Percentiles rank a stretch among this genome's conserved stretches.
phyloP scores from a whole-genome alignment of 2,113 vertebrate genomes.

The Lonchura striata region DNA sequence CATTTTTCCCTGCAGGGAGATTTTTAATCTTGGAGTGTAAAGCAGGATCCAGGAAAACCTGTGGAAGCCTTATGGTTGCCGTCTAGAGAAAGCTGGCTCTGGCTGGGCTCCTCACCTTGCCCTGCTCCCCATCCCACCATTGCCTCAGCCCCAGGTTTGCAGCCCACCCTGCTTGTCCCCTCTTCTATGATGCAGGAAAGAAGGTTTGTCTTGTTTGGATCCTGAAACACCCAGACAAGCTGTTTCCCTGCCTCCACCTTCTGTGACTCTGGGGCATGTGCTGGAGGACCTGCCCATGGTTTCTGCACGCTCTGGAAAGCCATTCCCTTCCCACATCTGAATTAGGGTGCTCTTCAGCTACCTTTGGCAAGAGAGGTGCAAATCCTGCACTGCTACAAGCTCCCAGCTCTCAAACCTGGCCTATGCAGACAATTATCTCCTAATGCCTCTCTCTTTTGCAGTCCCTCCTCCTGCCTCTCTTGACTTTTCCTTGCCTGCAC shows the following conservation, averaged over 20 bases:
- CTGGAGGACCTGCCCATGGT: background rate
- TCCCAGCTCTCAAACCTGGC: background rate
- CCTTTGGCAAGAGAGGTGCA: background rate
- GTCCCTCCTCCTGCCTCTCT: background rate
- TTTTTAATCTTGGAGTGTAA: conserved; percentile 18
- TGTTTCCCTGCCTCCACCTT: background rate
- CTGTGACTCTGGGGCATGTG: fast-evolving
- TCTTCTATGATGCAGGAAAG: fast-evolving
- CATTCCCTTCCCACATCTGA: background rate
- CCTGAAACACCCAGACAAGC: background rate
- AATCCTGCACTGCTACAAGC: background rate
- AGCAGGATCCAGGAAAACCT: background rate
- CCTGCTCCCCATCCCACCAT: background rate
- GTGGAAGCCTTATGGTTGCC: background rate
- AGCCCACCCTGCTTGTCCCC: background rate
- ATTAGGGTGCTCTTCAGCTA: background rate
- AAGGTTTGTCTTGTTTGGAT: background rate
- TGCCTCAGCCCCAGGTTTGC: background rate
- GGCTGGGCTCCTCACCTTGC: background rate
- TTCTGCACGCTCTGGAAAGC: background rate
- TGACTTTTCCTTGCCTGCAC: background rate
- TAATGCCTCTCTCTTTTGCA: background rate
- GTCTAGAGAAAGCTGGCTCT: background rate
- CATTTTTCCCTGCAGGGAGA: background rate
- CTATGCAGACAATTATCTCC: background rate